Percentiles rank a stretch among this genome's conserved stretches.
These are phyloP conservation scores for Epinotia bilunana DNA, from an alignment of 2,888 invertebrate species.

Conservation along the genomic window DNA sequence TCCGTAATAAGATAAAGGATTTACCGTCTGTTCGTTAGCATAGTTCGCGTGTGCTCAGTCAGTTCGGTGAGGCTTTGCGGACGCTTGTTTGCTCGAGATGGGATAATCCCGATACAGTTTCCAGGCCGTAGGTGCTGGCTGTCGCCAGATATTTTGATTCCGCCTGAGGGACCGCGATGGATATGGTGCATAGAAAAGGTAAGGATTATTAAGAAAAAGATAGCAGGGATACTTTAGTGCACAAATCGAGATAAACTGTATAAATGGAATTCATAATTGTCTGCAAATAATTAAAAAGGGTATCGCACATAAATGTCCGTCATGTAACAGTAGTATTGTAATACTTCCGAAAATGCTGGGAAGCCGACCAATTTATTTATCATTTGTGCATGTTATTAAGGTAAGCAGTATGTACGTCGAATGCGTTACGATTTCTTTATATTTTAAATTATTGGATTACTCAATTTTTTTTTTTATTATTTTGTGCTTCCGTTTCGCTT, in stretches of 20 bases:
- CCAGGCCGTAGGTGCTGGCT: conserved; percentile 60
- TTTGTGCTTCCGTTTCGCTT: too few species aligned
- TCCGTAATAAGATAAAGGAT: conserved; percentile 81
- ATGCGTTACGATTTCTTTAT: too few species aligned
- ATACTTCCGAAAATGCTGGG: too few species aligned
- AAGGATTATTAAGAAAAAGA: not conserved
- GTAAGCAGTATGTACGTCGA: too few species aligned
- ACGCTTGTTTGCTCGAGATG: conserved; percentile 73
- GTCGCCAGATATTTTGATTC: conserved; percentile 64
- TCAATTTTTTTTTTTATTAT: too few species aligned
- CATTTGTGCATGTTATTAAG: too few species aligned
- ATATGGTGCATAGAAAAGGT: conserved; percentile 6
- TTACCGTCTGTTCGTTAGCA: conserved; percentile 81
- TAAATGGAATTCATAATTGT: not conserved
- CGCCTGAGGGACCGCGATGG: conserved; percentile 59
- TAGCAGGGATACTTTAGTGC: not conserved
- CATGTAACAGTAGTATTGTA: too few species aligned
- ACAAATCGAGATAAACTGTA: not conserved
- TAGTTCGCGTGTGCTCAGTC: conserved; percentile 69
- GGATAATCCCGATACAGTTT: conserved; percentile 76
- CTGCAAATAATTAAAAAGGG: not conserved
- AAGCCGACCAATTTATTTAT: too few species aligned
- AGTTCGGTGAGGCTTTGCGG: conserved; percentile 66
- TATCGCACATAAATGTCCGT: too few species aligned
- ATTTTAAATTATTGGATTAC: too few species aligned